Percentiles rank a stretch among this genome's conserved stretches.
Conservation (phyloP, 2,888 invertebrate genomes). For the Pseudococcus jackbeardsleyi region DNA sequence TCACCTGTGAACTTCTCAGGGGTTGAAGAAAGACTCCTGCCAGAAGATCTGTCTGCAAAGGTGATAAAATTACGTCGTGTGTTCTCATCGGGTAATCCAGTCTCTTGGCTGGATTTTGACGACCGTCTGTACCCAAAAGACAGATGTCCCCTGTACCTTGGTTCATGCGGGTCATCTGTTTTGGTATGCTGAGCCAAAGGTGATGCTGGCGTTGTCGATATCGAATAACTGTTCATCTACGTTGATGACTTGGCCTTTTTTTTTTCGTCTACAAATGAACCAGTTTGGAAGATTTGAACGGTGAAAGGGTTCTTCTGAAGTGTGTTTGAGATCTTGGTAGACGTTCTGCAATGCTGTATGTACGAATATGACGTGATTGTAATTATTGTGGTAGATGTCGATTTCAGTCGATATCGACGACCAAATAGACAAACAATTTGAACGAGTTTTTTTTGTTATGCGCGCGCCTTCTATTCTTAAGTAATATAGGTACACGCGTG, state of each 20-base stretch:
- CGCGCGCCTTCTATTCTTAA: conserved; percentile 1
- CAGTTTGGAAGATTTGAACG: too few relatives aligned
- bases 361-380: neutral
- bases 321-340: too few relatives aligned
- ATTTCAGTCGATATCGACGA: neutral
- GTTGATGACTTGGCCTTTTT: too few relatives aligned
- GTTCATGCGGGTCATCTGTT: neutral
- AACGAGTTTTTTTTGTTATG: neutral
- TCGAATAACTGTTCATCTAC: too few relatives aligned
- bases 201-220: neutral
- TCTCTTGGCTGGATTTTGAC: neutral
- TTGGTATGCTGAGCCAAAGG: neutral
- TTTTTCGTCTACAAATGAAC: too few relatives aligned
- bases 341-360: too few relatives aligned
- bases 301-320: too few relatives aligned
- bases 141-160: neutral
- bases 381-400: neutral
- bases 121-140: neutral
- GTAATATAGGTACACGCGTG: conserved; percentile 22
- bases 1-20: too few relatives aligned
- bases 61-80: too few relatives aligned
- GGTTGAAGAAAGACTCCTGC: too few relatives aligned
- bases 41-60: too few relatives aligned
- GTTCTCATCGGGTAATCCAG: too few relatives aligned
- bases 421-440: neutral